phyloP scores from a whole-genome alignment of 2,797 vertebrate genomes.

The Muscicapa comitata region DNA sequence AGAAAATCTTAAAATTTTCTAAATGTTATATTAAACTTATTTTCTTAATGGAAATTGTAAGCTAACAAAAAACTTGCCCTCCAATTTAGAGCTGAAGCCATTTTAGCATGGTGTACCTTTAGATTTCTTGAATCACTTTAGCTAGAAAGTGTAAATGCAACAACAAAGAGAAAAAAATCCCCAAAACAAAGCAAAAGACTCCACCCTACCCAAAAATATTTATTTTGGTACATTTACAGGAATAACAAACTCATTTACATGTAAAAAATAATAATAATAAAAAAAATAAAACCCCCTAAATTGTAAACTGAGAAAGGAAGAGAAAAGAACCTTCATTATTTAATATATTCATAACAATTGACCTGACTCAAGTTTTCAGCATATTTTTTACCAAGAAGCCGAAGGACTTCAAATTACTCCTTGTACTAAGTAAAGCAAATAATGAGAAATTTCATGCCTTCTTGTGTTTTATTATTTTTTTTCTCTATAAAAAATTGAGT shows the following conservation, averaged over 20 bases:
- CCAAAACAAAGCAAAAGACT: fast-evolving
- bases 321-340: background rate
- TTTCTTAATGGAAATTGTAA: background rate
- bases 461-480: background rate
- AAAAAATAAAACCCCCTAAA: fast-evolving
- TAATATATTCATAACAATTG: background rate
- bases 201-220: fast-evolving
- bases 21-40: background rate
- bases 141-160: background rate
- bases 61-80: fast-evolving
- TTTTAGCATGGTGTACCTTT: background rate
- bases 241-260: background rate
- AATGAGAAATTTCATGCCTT: background rate
- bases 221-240: background rate
- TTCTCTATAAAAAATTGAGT: background rate
- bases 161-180: background rate
- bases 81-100: background rate
- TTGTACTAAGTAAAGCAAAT: background rate
- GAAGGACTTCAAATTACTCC: background rate
- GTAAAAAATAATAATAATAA: background rate
- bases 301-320: background rate
- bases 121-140: background rate
- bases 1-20: background rate
- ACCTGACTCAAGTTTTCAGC: background rate
- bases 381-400: background rate